Evolutionary conservation across 2,113 vertebrate species (phyloP).

Genomic region (Lethenteron reissneri): DNA sequence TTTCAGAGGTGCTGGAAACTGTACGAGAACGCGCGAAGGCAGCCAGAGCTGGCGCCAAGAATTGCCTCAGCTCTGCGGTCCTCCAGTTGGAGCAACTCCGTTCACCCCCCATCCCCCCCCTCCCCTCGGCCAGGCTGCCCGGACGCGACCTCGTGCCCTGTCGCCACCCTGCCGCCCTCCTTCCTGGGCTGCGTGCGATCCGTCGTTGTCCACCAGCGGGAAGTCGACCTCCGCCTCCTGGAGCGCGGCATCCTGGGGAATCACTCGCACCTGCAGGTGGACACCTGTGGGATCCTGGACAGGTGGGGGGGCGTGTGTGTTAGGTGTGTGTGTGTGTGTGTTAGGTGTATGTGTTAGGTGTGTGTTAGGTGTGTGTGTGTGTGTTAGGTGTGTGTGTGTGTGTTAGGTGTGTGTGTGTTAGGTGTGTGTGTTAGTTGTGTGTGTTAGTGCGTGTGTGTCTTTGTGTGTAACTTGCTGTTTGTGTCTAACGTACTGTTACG

Average conservation of each 20-base stretch:
- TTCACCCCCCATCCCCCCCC: too few relatives aligned
- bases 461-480: too few relatives aligned
- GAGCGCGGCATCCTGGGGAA: background rate
- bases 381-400: constrained; percentile 2
- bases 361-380: background rate
- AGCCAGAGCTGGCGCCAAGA: too few relatives aligned
- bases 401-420: background rate
- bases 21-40: too few relatives aligned
- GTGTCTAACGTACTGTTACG: too few relatives aligned
- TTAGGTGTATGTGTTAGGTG: background rate
- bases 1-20: too few relatives aligned
- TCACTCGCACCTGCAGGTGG: background rate
- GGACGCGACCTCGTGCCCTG: too few relatives aligned
- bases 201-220: background rate
- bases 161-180: background rate
- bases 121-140: too few relatives aligned
- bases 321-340: background rate
- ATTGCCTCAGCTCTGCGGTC: too few relatives aligned
- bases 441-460: background rate
- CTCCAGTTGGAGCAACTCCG: too few relatives aligned
- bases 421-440: background rate
- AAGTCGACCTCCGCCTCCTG: background rate
- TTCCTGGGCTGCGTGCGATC: constrained; percentile 5
- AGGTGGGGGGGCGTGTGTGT: background rate
- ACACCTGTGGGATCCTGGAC: constrained; percentile 2